Evolutionary conservation across 2,888 invertebrate genomes (phyloP).

Genomic region (Buathra laborator): DNA sequence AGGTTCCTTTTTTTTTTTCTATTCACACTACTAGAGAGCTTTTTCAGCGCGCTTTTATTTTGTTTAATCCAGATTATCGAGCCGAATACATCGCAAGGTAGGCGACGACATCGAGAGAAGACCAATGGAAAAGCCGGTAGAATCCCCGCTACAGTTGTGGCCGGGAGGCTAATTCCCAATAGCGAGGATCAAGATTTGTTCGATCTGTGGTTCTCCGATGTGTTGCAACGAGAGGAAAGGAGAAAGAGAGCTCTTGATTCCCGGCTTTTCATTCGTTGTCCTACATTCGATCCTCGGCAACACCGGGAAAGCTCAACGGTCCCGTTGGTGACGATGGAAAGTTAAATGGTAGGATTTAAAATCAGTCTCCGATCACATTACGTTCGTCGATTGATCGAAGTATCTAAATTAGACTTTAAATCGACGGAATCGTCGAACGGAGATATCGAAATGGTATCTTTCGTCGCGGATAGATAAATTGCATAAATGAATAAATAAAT

Average conservation of each 20-base stretch:
- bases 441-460: neutral
- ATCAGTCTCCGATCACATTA: neutral
- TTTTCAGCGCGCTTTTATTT: slow-evolving; percentile 48
- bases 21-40: slow-evolving; percentile 7
- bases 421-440: neutral
- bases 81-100: slow-evolving; percentile 5
- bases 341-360: slow-evolving; percentile 36
- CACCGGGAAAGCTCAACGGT: neutral
- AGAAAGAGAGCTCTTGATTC: slow-evolving; percentile 25
- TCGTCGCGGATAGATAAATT: slow-evolving; percentile 22
- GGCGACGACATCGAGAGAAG: slow-evolving; percentile 30
- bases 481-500: slow-evolving; percentile 41
- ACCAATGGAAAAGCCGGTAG: slow-evolving; percentile 32
- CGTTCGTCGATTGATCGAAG: slow-evolving; percentile 12
- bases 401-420: neutral
- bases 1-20: neutral
- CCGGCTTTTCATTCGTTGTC: slow-evolving; percentile 29
- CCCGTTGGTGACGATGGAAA: neutral
- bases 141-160: slow-evolving; percentile 11
- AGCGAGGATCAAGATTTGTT: slow-evolving; percentile 59
- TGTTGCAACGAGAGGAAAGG: neutral
- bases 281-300: slow-evolving; percentile 9
- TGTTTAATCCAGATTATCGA: slow-evolving; percentile 58
- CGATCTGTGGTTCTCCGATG: slow-evolving; percentile 54
- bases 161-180: slow-evolving; percentile 52